Evolutionary conservation across 2,797 vertebrate genomes (phyloP).

Genomic region (Sphenopsis melanotis): DNA sequence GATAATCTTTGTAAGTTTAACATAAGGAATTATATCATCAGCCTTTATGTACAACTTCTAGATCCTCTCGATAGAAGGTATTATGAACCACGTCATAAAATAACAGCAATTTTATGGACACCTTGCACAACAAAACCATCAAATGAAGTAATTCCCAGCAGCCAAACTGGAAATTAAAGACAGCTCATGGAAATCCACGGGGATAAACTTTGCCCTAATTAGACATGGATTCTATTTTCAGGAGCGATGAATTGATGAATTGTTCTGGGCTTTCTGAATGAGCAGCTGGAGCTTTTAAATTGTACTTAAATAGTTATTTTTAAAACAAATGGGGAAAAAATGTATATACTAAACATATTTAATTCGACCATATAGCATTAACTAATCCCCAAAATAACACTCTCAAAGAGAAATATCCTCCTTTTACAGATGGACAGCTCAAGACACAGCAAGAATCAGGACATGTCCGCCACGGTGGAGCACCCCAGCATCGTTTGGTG

Average conservation of each 20-base stretch:
- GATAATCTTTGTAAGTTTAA: background rate
- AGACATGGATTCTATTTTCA: background rate
- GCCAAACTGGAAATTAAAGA: conserved; percentile 7
- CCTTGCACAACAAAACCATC: background rate
- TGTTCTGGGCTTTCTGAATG: background rate
- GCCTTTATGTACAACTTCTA: background rate
- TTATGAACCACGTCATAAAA: background rate
- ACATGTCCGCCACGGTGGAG: rapidly evolving
- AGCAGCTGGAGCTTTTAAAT: background rate
- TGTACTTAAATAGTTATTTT: background rate
- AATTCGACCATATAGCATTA: rapidly evolving
- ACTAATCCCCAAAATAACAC: background rate
- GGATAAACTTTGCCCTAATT: conserved; percentile 36
- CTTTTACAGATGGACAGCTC: background rate
- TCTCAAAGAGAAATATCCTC: background rate
- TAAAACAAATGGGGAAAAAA: background rate
- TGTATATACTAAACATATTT: background rate
- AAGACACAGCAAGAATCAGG: background rate
- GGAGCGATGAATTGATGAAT: background rate
- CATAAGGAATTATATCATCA: background rate
- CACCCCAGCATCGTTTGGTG: background rate
- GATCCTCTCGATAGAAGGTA: background rate
- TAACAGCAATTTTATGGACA: background rate
- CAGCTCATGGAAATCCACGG: background rate
- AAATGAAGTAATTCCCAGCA: background rate